Percentiles rank a stretch among this genome's conserved stretches.
These are phyloP conservation scores for Emys orbicularis DNA, from an alignment of 2,797 vertebrate species.

Conservation along the genomic window DNA sequence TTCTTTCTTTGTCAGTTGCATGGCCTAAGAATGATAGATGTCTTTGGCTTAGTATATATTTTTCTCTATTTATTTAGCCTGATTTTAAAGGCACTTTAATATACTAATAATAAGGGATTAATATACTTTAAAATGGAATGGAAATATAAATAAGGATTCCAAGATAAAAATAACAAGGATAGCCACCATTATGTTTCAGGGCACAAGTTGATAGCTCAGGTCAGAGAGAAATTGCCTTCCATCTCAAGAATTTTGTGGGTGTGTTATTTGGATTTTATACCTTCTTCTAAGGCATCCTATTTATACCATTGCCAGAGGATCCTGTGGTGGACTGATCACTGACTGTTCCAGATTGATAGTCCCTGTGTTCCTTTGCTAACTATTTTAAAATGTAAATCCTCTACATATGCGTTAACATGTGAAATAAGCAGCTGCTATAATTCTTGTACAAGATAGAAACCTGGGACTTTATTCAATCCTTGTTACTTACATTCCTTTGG, in stretches of 20 bases:
- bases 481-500: background rate
- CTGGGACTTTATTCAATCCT: background rate
- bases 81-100: too few relatives aligned
- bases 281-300: background rate
- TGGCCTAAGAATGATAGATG: background rate
- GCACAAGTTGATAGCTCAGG: rapidly evolving
- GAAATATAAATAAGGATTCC: background rate
- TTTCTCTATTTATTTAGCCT: background rate
- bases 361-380: background rate
- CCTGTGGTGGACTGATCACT: background rate
- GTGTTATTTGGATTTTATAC: background rate
- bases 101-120: background rate
- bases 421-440: background rate
- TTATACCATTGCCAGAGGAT: background rate
- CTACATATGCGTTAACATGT: background rate
- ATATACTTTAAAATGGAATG: constrained; percentile 1
- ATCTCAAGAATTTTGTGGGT: background rate
- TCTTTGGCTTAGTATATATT: background rate
- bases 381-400: background rate
- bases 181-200: background rate
- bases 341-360: background rate
- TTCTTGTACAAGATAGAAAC: background rate
- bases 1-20: background rate
- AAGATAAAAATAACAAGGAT: background rate
- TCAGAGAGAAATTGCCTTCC: background rate